A percentile compares a stretch with the other conserved stretches of the same genome.
Conservation (phyloP, 2,113 vertebrate species). For the Casuarius casuarius region DNA sequence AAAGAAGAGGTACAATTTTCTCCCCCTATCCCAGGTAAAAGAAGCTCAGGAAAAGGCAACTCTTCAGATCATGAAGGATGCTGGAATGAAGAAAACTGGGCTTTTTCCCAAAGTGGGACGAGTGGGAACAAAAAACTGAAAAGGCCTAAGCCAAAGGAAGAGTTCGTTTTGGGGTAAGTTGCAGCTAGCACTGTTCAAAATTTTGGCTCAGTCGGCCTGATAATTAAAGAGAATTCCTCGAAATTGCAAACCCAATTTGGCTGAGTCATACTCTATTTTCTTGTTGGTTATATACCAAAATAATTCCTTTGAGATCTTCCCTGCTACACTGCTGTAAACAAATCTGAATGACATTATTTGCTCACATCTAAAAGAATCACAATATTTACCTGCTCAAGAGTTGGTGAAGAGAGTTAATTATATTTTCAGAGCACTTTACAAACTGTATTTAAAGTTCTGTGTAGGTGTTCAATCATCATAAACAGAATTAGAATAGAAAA, state of each 20-base stretch:
- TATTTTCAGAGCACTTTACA: not conserved
- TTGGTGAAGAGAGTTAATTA: not conserved
- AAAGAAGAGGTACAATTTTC: constrained; percentile 16
- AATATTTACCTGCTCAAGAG: not conserved
- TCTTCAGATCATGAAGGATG: constrained; percentile 92
- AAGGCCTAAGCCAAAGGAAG: constrained; percentile 94
- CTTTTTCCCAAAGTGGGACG: constrained; percentile 82
- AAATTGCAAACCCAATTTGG: not conserved
- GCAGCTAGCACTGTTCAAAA: not conserved
- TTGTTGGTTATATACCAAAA: not conserved
- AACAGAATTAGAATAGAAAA: not conserved
- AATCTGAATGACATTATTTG: not conserved
- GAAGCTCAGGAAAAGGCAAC: constrained; percentile 91
- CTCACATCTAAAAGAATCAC: not conserved
- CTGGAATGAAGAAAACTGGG: constrained; percentile 94
- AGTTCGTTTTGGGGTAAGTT: constrained; percentile 88
- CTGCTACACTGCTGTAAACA: not conserved
- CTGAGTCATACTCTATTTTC: not conserved
- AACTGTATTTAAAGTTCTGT: not conserved
- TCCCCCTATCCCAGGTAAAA: constrained; percentile 84
- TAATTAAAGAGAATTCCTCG: not conserved
- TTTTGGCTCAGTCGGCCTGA: not conserved
- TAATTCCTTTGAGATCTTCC: not conserved
- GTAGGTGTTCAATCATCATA: not conserved
- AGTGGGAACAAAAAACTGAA: constrained; percentile 95